Conservation (phyloP, 23 tunicate species). For the Ascidia mentula region DNA sequence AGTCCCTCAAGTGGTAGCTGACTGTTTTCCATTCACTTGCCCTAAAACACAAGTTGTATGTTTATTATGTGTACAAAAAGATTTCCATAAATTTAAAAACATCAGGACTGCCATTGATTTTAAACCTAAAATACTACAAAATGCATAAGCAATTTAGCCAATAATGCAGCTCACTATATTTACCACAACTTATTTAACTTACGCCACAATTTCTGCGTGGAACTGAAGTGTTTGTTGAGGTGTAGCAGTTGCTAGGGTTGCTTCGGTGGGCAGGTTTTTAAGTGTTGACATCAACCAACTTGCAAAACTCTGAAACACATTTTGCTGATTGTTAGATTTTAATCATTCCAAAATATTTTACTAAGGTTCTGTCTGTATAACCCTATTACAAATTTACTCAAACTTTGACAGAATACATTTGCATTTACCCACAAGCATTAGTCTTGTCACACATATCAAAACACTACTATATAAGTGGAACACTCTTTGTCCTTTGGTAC, state of each 20-base stretch:
- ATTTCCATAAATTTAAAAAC: too few species aligned
- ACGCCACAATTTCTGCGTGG: slow-evolving; percentile 52
- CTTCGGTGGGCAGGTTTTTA: slow-evolving; percentile 79
- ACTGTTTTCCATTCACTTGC: slow-evolving; percentile 66
- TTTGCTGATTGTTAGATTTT: too few species aligned
- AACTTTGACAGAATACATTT: too few species aligned
- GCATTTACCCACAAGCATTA: too few species aligned
- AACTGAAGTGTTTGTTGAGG: slow-evolving; percentile 78
- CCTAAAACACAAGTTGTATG: slow-evolving; percentile 24
- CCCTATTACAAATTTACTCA: too few species aligned
- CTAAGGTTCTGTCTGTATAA: too few species aligned
- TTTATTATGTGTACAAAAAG: too few species aligned
- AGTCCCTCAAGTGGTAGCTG: slow-evolving; percentile 76
- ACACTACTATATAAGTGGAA: too few species aligned
- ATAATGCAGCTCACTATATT: background rate
- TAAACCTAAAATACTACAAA: background rate
- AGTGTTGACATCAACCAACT: slow-evolving; percentile 64
- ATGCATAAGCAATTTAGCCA: background rate
- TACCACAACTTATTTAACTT: slow-evolving; percentile 8
- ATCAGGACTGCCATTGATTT: background rate
- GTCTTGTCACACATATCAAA: too few species aligned
- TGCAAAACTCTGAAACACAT: slow-evolving; percentile 67
- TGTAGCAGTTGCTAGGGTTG: slow-evolving; percentile 80
- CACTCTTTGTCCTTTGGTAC: too few species aligned
- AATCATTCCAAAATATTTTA: too few species aligned